phyloP scores from a whole-genome alignment of 2,888 invertebrate genomes.

The Acholoe squamosa region DNA sequence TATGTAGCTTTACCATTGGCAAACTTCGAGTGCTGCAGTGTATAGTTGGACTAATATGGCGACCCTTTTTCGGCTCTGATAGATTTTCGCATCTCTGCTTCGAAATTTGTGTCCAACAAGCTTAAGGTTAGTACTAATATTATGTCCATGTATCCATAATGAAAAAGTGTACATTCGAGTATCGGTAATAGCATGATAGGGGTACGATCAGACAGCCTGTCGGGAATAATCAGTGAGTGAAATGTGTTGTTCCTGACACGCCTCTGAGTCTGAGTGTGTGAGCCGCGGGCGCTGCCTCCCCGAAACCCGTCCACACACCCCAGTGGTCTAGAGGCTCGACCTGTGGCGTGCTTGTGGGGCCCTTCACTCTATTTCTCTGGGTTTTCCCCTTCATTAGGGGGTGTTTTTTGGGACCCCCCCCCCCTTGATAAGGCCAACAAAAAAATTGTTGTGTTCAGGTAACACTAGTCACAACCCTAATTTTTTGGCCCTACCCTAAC shows the following conservation, averaged over 20 bases:
- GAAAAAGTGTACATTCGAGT: background rate
- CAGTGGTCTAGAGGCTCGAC: too few relatives aligned
- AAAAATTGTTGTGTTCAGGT: too few relatives aligned
- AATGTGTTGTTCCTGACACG: conserved; percentile 20
- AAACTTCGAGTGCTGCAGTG: background rate
- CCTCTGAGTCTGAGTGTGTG: background rate
- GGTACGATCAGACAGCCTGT: background rate
- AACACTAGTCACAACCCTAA: too few relatives aligned
- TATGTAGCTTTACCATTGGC: too few relatives aligned
- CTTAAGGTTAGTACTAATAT: conserved; percentile 24
- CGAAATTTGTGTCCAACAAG: conserved; percentile 58
- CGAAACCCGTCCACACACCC: too few relatives aligned
- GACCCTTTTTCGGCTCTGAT: conserved; percentile 63
- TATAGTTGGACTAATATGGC: conserved; percentile 60
- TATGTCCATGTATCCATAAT: background rate
- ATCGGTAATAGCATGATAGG: background rate
- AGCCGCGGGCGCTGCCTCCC: too few relatives aligned
- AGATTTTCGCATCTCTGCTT: conserved; percentile 62
- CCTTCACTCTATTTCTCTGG: too few relatives aligned
- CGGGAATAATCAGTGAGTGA: background rate
- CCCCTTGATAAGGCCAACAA: too few relatives aligned
- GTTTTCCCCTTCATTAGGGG: too few relatives aligned
- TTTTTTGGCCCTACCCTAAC: too few relatives aligned
- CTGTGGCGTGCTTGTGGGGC: too few relatives aligned
- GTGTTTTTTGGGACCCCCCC: too few relatives aligned